phyloP scores from a whole-genome alignment of 2,113 vertebrate genomes.

The Gavia stellata region DNA sequence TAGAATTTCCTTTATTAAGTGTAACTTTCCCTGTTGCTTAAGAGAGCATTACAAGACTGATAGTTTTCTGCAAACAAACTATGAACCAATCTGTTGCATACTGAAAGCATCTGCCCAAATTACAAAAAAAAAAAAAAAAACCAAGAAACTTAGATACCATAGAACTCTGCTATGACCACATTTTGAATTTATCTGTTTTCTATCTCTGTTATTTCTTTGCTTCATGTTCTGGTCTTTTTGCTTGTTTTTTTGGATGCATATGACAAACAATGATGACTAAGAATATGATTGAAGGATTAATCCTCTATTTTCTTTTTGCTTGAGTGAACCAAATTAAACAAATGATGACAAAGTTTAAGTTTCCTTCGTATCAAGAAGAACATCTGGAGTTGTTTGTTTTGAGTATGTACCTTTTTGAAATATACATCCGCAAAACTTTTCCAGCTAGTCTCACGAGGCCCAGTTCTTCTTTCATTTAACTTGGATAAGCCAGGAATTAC shows the following conservation, averaged over 20 bases:
- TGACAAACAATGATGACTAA: background rate
- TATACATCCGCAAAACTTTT: background rate
- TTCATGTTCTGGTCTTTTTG: background rate
- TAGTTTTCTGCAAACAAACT: background rate
- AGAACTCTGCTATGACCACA: background rate
- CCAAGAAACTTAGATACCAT: background rate
- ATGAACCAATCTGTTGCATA: background rate
- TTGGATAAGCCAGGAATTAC: background rate
- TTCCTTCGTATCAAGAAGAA: background rate
- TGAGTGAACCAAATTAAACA: background rate
- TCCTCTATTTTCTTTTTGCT: background rate
- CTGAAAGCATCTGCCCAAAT: constrained; percentile 8
- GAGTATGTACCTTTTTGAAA: background rate
- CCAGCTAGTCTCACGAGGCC: background rate
- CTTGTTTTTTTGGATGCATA: background rate
- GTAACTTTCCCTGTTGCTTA: background rate
- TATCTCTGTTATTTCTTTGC: background rate
- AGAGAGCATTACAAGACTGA: background rate
- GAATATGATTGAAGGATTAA: background rate
- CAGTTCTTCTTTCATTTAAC: background rate
- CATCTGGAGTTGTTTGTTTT: background rate
- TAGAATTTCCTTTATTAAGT: background rate
- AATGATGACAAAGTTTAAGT: background rate
- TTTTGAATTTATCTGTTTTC: background rate
- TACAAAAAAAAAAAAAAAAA: background rate